These are phyloP conservation scores for Hemiprocne comata DNA, from an alignment of 2,113 vertebrate genomes.

Conservation along the genomic window DNA sequence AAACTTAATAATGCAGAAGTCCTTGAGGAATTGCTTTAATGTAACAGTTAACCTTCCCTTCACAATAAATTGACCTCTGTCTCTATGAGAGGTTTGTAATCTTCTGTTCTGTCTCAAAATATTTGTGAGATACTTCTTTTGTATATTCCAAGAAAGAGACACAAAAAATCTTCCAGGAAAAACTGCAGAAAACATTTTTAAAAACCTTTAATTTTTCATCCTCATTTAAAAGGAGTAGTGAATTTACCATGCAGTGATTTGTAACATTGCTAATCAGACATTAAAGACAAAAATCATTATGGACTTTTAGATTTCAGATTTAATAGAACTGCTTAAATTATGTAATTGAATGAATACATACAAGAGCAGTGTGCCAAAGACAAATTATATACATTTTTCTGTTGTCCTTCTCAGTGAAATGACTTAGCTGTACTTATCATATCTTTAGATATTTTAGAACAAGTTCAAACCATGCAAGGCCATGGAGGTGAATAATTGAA, in stretches of 20 bases:
- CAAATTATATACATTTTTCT: background rate
- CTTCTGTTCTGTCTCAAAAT: background rate
- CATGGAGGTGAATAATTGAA: background rate
- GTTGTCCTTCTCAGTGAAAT: background rate
- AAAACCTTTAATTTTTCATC: background rate
- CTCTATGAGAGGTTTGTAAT: background rate
- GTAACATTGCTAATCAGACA: background rate
- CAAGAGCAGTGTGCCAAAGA: background rate
- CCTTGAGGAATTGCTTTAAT: background rate
- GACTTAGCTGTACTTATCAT: background rate
- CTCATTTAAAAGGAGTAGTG: accelerated
- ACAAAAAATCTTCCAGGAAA: background rate
- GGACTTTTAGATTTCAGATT: background rate
- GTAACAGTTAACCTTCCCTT: background rate
- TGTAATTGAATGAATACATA: background rate
- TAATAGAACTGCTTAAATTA: background rate
- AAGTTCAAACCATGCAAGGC: background rate
- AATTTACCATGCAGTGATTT: background rate
- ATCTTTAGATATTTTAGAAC: background rate
- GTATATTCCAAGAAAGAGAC: background rate
- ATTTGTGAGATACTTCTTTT: background rate
- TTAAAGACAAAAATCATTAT: background rate
- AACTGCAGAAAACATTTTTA: background rate
- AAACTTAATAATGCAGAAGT: background rate
- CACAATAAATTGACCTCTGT: background rate